A percentile compares a stretch with the other conserved stretches of the same genome.
phyloP scores from a whole-genome alignment of 2,797 vertebrate species.

The Florisuga fusca region DNA sequence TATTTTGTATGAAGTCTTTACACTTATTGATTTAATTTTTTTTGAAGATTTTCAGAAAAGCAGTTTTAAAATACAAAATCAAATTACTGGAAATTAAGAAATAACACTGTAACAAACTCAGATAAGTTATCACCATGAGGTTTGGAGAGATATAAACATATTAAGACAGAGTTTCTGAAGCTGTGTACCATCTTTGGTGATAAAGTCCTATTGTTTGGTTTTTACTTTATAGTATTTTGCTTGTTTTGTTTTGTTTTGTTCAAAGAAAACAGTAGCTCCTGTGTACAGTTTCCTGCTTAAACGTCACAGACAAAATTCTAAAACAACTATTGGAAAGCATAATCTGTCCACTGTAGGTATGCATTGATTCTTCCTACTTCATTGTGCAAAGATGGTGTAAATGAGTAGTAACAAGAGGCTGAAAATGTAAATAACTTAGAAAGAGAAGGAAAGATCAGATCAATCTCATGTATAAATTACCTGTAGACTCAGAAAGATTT shows the following conservation, averaged over 20 bases:
- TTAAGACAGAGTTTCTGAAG: not conserved
- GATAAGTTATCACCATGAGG: not conserved
- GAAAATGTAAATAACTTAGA: constrained; percentile 35
- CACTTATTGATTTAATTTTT: constrained; percentile 66
- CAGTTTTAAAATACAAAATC: constrained; percentile 33
- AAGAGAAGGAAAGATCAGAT: not conserved
- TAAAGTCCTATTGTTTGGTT: not conserved
- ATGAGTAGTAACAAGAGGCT: not conserved
- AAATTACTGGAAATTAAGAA: constrained; percentile 59
- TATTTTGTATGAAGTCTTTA: constrained; percentile 59
- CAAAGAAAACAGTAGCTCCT: not conserved
- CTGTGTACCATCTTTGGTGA: not conserved
- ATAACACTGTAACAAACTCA: constrained; percentile 9
- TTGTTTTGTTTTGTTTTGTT: not conserved
- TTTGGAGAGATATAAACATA: not conserved
- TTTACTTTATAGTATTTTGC: not conserved
- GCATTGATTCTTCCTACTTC: not conserved
- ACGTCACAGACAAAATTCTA: not conserved
- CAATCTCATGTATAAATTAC: not conserved
- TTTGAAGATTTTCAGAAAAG: not conserved
- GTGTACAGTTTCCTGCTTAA: not conserved
- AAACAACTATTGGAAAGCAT: not conserved
- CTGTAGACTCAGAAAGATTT: not conserved
- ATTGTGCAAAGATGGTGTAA: not conserved
- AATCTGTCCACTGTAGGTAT: not conserved